Base-by-base conservation (phyloP, 1,140 invertebrate species). In the Choristoneura fumiferana region DNA sequence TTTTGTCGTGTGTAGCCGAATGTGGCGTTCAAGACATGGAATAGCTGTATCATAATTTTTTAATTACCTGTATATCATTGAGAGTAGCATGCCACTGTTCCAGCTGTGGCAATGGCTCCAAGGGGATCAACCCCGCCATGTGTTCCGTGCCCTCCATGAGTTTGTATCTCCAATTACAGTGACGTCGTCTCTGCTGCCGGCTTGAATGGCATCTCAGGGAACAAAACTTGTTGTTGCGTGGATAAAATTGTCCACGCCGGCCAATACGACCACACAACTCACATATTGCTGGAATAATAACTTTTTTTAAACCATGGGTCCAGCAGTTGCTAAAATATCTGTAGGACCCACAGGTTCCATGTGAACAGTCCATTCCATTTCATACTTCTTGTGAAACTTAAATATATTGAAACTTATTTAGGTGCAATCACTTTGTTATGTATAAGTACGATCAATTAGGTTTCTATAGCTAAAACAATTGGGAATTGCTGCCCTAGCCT, bases 111-210 rank as follows among this genome's bases (percentile, higher is more conserved):
- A 90, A 52, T 4, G 89, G 89, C 66, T 90, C 87, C 52, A 89
- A 60, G 1, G 89, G 89, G 34, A 90, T 89, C 67, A 89, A 70
- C 6, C 87, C 89, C 49, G 71, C 87, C 81, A 90, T 83, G 62
- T 88, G 85, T 55, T 89, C 87, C 12, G 85, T 67, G 53, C 81
- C 78, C 62, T 90, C 89, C 85, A 87, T 89, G n/a, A 89, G 67
- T 66, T 76, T 83, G 61, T 87, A 90, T 60, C 71, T 87, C 84
- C 88, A 89, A 61, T 81, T 87, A 63, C 74, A 82, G 60, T 80
- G 67, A 37, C 78, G 73, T 57, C 73, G 72, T 39, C 78, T 66
- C n/a, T 60, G 55, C n/a, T 60, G 55, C 34, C 60, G 66, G 73
- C 84, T 85, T 10, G 55, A 45, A 54, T 77, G 63, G 63, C 85